Evolutionary conservation across 2,888 invertebrate genomes (phyloP), one percentile per base, ranked within the genome.

Genomic region (Nemurella pictetii): DNA sequence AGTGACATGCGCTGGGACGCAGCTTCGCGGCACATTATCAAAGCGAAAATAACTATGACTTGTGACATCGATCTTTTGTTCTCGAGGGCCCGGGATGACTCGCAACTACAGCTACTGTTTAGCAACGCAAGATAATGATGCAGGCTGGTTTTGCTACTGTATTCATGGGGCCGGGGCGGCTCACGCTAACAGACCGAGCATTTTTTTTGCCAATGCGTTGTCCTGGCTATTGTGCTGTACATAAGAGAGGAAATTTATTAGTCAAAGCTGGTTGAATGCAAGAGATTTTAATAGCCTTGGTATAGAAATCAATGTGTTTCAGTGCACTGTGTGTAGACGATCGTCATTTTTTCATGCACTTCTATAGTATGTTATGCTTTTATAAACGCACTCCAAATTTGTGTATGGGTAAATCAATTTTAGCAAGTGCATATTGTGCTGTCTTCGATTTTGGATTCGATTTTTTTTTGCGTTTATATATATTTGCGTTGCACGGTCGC

Each of bases 161-260:
- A 55, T 55, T 55, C 55, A 55, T 12, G 20, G 55, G 55, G 55
- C 55, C 55, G 55, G 75, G 4, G 75, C 28, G 29, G 75, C 75
- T 27, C 27, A 15, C 25, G 29, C n/a, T 75, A 27, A 15, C 20
- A 75, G 75, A 28, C 75, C 12, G 20, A 83, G 83, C 82, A 85
- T 85, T 83, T 75, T 85, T 85, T 85, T 82, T 83, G 83, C 84
- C 81, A 82, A 85, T 85, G 83, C 85, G 83, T 83, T 83, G 77
- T 55, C 55, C 55, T 12, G 84, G 81, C 86, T 83, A 86, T 86
- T 86, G 86, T 86, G 85, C 85, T 86, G 86, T 86, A 85, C 81
- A 78, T 30, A 30, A 78, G 30, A 78, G 78, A 9, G 78, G 78
- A 78, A 78, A 30, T 27, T 30, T 78, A 55, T 55, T 55, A 55